Evolutionary conservation across 2,113 vertebrate genomes (phyloP), one percentile per base, ranked within the genome.

Genomic region (Spizaetus ornatus): DNA sequence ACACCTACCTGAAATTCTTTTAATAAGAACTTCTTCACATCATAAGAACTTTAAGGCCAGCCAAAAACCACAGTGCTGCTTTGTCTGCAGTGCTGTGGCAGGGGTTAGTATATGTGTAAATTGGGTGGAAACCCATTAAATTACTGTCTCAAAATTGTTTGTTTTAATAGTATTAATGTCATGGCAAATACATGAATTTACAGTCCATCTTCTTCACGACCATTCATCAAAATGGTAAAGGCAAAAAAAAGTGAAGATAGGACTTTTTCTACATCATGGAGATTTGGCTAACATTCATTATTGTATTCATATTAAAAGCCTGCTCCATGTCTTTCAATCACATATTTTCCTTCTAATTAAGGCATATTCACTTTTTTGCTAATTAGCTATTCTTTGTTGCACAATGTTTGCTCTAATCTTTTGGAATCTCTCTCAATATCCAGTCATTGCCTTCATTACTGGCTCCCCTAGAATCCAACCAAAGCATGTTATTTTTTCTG

Each of bases 321-420:
- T 94, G 53, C 65, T 89, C 89, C 43, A 81, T 20, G 72, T 97
- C 98, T 95, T 97, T 98, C 98, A 98, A 98, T 98, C 98, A 98
- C 91, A 94, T 72, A 90, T 93, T 97, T 98, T 95, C 95, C 96
- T 95, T 90, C 97, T 98, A 98, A 98, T 98, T 98, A 98, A 98
- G 97, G 97, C 97, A 97, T 97, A 98, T 98, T 98, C 98, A 96
- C 93, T 98, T 98, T 97, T 97, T 97, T 98, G 93, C 98, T 99
- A 98, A 99, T 99, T 99, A 98, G 98, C 96, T 97, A 97, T 97
- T 98, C 97, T 98, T 98, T 98, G 98, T 98, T 98, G 97, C 97
- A 98, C 97, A 97, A 97, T 98, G 98, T 99, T 98, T 98, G 98
- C 98, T 98, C 98, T 98, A 98, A 98, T 99, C 98, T 97, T 98